Evolutionary conservation across 2,888 invertebrate species (phyloP).

Genomic region (Masnerella sp.): DNA sequence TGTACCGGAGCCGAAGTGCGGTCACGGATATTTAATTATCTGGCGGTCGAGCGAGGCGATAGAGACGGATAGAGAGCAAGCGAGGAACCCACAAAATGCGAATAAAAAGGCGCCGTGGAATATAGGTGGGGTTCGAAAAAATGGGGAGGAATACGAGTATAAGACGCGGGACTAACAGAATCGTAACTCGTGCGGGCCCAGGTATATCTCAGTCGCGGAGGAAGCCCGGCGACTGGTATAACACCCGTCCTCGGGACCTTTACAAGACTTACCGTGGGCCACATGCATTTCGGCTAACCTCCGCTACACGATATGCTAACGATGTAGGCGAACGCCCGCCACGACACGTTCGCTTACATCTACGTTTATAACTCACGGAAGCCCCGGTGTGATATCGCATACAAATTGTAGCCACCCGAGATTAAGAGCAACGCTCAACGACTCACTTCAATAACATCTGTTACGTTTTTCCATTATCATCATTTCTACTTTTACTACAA

Average conservation of each 20-base stretch:
- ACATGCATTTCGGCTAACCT: slow-evolving; percentile 57
- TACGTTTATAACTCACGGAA: slow-evolving; percentile 71
- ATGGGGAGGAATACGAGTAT: slow-evolving; percentile 44
- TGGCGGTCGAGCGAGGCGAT: slow-evolving; percentile 43
- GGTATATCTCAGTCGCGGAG: slow-evolving; percentile 43
- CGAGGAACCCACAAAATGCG: slow-evolving; percentile 34
- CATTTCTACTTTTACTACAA: background rate
- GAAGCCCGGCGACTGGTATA: slow-evolving; percentile 48
- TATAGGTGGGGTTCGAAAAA: slow-evolving; percentile 39
- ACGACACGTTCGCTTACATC: slow-evolving; percentile 63
- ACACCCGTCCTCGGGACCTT: slow-evolving; percentile 45
- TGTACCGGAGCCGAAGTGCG: slow-evolving; percentile 62
- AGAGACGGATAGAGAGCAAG: slow-evolving; percentile 21
- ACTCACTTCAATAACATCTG: slow-evolving; percentile 20
- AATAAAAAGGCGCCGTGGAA: slow-evolving; percentile 24
- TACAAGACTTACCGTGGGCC: slow-evolving; percentile 38
- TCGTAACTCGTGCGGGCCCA: slow-evolving; percentile 64
- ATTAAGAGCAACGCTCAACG: slow-evolving; percentile 46
- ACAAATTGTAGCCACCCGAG: slow-evolving; percentile 60
- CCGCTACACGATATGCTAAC: slow-evolving; percentile 59
- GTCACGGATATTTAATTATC: slow-evolving; percentile 74
- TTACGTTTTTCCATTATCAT: slow-evolving; percentile 6
- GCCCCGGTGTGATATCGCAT: slow-evolving; percentile 63
- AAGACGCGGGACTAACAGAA: slow-evolving; percentile 60
- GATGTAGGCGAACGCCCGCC: slow-evolving; percentile 57